Evolutionary conservation across 2,797 vertebrate genomes (phyloP).

Genomic region (Enteromius unitaeniatus): DNA sequence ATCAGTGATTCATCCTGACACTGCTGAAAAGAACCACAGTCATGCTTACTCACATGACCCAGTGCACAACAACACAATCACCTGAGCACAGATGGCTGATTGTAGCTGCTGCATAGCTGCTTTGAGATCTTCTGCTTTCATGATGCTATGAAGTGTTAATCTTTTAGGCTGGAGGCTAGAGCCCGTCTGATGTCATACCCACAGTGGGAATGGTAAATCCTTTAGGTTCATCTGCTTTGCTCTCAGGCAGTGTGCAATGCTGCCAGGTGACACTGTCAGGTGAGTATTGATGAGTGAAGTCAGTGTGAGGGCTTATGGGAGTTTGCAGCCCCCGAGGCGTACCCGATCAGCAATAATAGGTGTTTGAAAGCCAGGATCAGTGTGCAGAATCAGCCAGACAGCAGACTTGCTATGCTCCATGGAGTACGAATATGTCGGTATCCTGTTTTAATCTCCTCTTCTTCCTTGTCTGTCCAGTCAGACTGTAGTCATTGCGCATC

Average conservation of each 20-base stretch:
- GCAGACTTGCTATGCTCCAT: neutral
- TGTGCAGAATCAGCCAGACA: slow-evolving; percentile 29
- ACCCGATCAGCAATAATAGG: slow-evolving; percentile 43
- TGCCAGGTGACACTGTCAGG: slow-evolving; percentile 28
- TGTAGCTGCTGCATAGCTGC: neutral
- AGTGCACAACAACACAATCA: slow-evolving; percentile 9
- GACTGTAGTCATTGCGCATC: slow-evolving; percentile 1
- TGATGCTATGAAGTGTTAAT: slow-evolving; percentile 31
- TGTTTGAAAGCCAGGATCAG: slow-evolving; percentile 27
- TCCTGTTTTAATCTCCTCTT: slow-evolving; percentile 10
- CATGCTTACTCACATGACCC: slow-evolving; percentile 20
- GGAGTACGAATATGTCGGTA: slow-evolving; percentile 6
- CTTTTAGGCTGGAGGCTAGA: neutral
- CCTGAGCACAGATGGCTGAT: slow-evolving; percentile 27
- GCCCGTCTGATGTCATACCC: slow-evolving; percentile 3
- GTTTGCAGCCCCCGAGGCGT: slow-evolving; percentile 6
- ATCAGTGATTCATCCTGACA: slow-evolving; percentile 35
- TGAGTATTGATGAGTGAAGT: slow-evolving; percentile 39
- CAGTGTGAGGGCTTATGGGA: slow-evolving; percentile 28
- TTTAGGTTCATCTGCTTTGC: slow-evolving; percentile 19
- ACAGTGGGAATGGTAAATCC: slow-evolving; percentile 1
- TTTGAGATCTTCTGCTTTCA: slow-evolving; percentile 15
- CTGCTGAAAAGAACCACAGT: slow-evolving; percentile 26
- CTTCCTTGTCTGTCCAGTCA: neutral
- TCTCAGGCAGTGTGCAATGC: slow-evolving; percentile 6